Percentiles rank a stretch among this genome's conserved stretches.
These are phyloP conservation scores for Drosophila peninsularis DNA, from an alignment of 2,888 invertebrate species.

Conservation along the genomic window DNA sequence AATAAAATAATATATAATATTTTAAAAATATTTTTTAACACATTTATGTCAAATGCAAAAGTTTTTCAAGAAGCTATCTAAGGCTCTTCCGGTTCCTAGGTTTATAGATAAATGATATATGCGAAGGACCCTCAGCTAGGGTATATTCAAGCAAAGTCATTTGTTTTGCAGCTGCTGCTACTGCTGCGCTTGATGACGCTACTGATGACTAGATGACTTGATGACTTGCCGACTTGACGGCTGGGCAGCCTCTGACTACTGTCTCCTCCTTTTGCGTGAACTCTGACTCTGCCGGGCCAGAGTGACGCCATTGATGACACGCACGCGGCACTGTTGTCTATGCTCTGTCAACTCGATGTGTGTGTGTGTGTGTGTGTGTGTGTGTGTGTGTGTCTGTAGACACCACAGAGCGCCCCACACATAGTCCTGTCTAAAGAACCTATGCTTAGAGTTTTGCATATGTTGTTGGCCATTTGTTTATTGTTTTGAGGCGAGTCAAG, in stretches of 20 bases:
- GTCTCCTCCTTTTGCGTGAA: background rate
- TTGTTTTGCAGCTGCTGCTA: slow-evolving; percentile 52
- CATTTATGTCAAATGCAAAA: too few relatives aligned
- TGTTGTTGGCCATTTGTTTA: slow-evolving; percentile 78
- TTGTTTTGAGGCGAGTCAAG: slow-evolving; percentile 55
- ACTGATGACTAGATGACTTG: slow-evolving; percentile 49
- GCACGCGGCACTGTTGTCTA: slow-evolving; percentile 56
- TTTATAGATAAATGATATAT: background rate
- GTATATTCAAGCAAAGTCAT: slow-evolving; percentile 52
- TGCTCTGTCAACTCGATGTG: slow-evolving; percentile 69
- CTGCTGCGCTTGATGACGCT: slow-evolving; percentile 45
- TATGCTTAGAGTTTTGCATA: slow-evolving; percentile 62
- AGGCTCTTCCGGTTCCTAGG: too few relatives aligned
- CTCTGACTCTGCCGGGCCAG: slow-evolving; percentile 17
- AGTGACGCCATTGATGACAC: slow-evolving; percentile 74
- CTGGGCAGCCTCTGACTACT: slow-evolving; percentile 37
- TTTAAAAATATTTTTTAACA: too few relatives aligned
- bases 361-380: slow-evolving; percentile 48
- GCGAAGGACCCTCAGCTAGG: slow-evolving; percentile 3
- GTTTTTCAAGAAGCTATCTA: too few relatives aligned
- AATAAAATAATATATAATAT: too few relatives aligned
- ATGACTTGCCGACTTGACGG: slow-evolving; percentile 57
- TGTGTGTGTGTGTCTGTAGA: slow-evolving; percentile 42
- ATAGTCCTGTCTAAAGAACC: background rate
- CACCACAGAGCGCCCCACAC: background rate